A percentile compares a stretch with the other conserved stretches of the same genome.
These are phyloP conservation scores for Chelonus insularis DNA, from an alignment of 1,140 invertebrate genomes.

Conservation along the genomic window DNA sequence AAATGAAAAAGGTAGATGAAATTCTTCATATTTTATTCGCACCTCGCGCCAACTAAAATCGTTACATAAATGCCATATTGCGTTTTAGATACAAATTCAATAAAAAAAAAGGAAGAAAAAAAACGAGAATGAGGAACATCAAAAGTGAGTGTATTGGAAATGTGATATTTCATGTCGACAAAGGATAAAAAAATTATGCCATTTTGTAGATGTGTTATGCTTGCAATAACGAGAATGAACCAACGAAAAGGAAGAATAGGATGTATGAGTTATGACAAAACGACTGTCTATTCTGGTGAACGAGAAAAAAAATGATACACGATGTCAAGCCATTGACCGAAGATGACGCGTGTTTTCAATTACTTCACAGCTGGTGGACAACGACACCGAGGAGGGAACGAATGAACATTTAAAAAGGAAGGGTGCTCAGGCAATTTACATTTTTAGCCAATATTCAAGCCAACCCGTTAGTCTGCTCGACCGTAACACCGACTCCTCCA, in stretches of 20 bases:
- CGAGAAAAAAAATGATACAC: not conserved
- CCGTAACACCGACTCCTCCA: slow-evolving; percentile 7
- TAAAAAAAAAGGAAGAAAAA: no score
- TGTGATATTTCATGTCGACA: no score
- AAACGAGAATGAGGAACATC: no score
- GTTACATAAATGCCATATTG: slow-evolving; percentile 11
- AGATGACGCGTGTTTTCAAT: slow-evolving; percentile 51
- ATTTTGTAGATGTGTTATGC: no score
- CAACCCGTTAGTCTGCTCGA: slow-evolving; percentile 12
- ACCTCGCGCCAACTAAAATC: not conserved
- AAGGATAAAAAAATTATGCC: no score
- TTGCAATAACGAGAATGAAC: no score
- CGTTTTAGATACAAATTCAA: not conserved
- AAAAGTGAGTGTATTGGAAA: no score
- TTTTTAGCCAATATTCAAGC: slow-evolving; percentile 52
- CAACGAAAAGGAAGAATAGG: no score
- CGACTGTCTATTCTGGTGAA: not conserved
- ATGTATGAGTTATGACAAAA: not conserved
- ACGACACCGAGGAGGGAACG: not conserved
- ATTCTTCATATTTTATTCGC: slow-evolving; percentile 19
- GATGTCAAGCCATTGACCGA: slow-evolving; percentile 16
- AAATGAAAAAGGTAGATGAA: slow-evolving; percentile 15
- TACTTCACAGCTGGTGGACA: slow-evolving; percentile 37
- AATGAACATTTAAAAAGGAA: slow-evolving; percentile 28
- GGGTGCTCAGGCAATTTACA: slow-evolving; percentile 47